A percentile compares a stretch with the other conserved stretches of the same genome.
phyloP scores from a whole-genome alignment of 2,888 invertebrate species.

The Hyalella azteca region DNA sequence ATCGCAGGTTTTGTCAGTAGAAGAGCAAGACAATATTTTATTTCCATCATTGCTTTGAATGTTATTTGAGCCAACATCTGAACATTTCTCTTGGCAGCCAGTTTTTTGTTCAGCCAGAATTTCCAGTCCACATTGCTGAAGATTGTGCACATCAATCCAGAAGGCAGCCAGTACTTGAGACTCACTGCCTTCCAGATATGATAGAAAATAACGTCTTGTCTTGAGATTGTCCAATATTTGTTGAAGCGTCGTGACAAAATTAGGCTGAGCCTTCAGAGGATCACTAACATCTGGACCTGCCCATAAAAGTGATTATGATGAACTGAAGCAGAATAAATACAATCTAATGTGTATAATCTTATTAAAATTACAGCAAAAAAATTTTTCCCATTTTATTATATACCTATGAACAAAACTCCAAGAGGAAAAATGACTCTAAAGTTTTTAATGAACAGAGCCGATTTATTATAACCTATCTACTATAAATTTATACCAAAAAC shows the following conservation, averaged over 20 bases:
- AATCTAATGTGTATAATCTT: too few species aligned
- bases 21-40: neutral
- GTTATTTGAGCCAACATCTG: too few species aligned
- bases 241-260: neutral
- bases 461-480: too few species aligned
- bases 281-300: conserved; percentile 26
- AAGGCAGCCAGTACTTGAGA: conserved; percentile 12
- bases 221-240: conserved; percentile 14
- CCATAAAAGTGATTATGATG: neutral
- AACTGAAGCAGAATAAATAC: too few species aligned
- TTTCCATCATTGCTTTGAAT: too few species aligned
- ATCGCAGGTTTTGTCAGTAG: neutral
- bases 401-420: too few species aligned
- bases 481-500: too few species aligned
- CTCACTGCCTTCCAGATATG: conserved; percentile 8
- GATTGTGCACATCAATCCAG: conserved; percentile 24
- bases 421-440: too few species aligned
- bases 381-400: too few species aligned
- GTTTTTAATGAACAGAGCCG: too few species aligned
- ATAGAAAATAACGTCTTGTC: conserved; percentile 17
- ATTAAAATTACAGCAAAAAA: too few species aligned
- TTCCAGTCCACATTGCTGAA: conserved; percentile 21
- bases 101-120: conserved; percentile 7
- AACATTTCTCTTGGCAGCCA: too few species aligned
- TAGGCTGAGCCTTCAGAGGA: neutral